Percentiles rank a stretch among this genome's conserved stretches.
These are phyloP conservation scores for Babylonia areolata DNA, from an alignment of 1,140 invertebrate genomes.

Conservation along the genomic window DNA sequence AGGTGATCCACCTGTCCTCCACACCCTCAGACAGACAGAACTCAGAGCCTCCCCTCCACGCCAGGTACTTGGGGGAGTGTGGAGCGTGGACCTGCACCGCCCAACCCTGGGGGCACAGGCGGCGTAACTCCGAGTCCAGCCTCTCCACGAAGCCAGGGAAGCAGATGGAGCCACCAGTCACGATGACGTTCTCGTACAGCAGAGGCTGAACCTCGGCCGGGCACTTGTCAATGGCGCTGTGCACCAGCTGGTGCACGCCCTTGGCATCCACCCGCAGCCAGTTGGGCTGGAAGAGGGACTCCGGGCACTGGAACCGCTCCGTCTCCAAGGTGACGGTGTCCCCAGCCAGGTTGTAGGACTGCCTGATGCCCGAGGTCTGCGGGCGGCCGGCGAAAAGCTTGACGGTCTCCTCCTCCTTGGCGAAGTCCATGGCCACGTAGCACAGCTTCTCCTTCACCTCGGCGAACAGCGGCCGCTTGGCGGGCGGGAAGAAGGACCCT, in stretches of 20 bases:
- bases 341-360: neutral
- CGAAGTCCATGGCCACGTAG: conserved; percentile 13
- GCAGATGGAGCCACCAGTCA: neutral
- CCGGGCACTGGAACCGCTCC: conserved; percentile 9
- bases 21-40: neutral
- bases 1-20: conserved; percentile 1
- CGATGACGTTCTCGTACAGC: neutral
- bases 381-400: neutral
- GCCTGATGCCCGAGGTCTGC: neutral
- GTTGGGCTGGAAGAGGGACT: conserved; percentile 15
- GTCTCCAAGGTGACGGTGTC: neutral
- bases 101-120: neutral
- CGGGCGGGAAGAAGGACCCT: conserved; percentile 3
- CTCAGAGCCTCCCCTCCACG: conserved; percentile 2
- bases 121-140: neutral
- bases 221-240: neutral
- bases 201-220: neutral
- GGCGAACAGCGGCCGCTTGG: neutral
- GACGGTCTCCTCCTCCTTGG: neutral
- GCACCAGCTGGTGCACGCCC: neutral
- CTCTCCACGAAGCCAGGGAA: neutral
- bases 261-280: conserved; percentile 6
- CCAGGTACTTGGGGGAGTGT: neutral
- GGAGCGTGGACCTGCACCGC: neutral
- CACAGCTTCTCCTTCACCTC: conserved; percentile 25